Conservation (phyloP, 2,888 invertebrate genomes). For the Gonocerus acuteangulatus region DNA sequence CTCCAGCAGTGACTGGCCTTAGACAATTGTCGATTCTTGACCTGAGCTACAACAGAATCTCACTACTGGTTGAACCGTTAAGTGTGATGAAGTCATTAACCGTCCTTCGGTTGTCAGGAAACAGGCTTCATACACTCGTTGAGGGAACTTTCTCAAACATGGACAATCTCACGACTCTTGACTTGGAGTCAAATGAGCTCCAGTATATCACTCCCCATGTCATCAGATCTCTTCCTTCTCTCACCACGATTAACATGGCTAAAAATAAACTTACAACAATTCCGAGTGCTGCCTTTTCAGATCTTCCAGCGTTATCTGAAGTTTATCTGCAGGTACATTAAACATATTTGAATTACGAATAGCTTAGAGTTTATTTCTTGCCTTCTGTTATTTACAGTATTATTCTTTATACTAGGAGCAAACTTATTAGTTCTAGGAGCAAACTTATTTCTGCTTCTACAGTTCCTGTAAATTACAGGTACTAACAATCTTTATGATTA, state of each 20-base stretch:
- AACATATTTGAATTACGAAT: no score
- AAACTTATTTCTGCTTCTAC: no score
- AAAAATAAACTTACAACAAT: conserved; percentile 46
- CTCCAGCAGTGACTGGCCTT: conserved; percentile 60
- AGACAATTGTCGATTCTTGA: conserved; percentile 64
- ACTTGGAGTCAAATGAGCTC: conserved; percentile 74
- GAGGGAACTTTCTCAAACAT: conserved; percentile 65
- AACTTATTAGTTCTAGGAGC: no score
- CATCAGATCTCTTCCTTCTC: conserved; percentile 57
- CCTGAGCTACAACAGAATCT: conserved; percentile 68
- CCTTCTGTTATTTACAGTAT: no score
- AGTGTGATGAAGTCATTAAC: conserved; percentile 60
- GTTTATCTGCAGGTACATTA: conserved; percentile 51
- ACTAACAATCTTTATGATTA: no score
- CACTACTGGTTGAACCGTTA: conserved; percentile 55
- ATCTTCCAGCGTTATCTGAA: conserved; percentile 63
- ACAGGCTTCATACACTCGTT: conserved; percentile 62
- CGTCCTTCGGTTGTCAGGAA: conserved; percentile 65
- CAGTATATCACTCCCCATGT: conserved; percentile 65
- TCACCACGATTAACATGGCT: conserved; percentile 52
- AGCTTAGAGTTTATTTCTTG: no score
- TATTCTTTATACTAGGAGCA: no score
- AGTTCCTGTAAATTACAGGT: no score
- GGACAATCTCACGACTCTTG: conserved; percentile 61
- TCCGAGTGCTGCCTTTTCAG: conserved; percentile 66